Evolutionary conservation across 2,113 vertebrate genomes (phyloP).

Genomic region (Festucalex cinctus): DNA sequence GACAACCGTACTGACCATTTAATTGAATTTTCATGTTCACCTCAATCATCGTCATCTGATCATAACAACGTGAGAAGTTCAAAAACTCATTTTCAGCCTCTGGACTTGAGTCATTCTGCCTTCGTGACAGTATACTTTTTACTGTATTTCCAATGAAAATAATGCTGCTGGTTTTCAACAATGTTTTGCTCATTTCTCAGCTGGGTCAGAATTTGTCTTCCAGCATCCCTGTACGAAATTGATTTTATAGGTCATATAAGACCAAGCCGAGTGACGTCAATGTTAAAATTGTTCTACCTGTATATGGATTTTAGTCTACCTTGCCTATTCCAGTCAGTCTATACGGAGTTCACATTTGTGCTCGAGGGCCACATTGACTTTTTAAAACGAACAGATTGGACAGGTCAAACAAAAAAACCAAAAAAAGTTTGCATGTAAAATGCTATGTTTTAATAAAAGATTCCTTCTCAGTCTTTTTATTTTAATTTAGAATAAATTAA

Average conservation of each 20-base stretch:
- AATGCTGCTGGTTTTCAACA: slow-evolving; percentile 1
- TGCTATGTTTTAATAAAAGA: no score
- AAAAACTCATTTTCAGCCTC: slow-evolving; percentile 23
- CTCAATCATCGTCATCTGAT: slow-evolving; percentile 17
- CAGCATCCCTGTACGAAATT: not conserved
- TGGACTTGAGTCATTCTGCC: slow-evolving; percentile 7
- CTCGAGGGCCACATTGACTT: not conserved
- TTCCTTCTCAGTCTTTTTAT: no score
- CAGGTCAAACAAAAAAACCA: no score
- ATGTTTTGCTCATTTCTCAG: not conserved
- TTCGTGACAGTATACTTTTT: not conserved
- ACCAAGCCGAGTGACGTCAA: not conserved
- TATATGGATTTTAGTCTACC: not conserved
- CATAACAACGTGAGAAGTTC: slow-evolving; percentile 20
- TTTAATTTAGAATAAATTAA: no score
- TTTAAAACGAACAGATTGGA: not conserved
- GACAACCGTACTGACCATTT: not conserved
- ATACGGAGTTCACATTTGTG: not conserved
- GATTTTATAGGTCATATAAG: not conserved
- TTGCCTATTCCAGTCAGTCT: not conserved
- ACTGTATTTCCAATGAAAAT: not conserved
- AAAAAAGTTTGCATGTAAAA: no score
- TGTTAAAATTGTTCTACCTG: not conserved
- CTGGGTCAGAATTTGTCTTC: not conserved
- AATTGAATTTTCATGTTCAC: slow-evolving; percentile 17